Conservation (phyloP, 2,797 vertebrate species). For the Dicrostonyx torquatus region DNA sequence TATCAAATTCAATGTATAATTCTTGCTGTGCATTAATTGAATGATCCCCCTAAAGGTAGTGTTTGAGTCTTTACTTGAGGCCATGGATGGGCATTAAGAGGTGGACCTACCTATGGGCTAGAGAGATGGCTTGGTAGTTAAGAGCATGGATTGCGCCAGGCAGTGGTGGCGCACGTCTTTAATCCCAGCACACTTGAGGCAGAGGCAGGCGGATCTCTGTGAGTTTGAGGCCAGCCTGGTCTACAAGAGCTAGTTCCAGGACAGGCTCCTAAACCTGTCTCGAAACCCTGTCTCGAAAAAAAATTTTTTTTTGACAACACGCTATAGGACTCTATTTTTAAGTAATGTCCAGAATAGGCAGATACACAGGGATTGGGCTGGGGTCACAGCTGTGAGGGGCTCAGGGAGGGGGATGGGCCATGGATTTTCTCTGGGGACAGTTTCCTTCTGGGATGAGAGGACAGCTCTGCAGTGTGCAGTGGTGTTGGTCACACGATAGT, state of each 20-base stretch:
- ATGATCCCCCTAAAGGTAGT: constrained; percentile 9
- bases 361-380: not conserved
- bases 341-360: not conserved
- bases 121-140: not conserved
- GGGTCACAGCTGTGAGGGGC: fast-evolving
- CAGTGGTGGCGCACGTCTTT: too few relatives aligned
- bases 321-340: fast-evolving
- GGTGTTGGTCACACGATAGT: not conserved
- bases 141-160: not conserved
- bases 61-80: constrained; percentile 52
- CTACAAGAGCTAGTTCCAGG: too few relatives aligned
- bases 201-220: too few relatives aligned
- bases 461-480: too few relatives aligned
- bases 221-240: too few relatives aligned
- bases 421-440: not conserved
- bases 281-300: too few relatives aligned
- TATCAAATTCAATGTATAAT: constrained; percentile 21
- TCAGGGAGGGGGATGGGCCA: not conserved
- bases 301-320: too few relatives aligned
- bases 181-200: too few relatives aligned
- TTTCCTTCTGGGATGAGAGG: not conserved
- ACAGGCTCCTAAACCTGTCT: too few relatives aligned
- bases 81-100: constrained; percentile 20
- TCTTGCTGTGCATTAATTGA: constrained; percentile 43
- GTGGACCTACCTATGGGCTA: constrained; percentile 35